Base-by-base conservation (phyloP, 2,113 vertebrate species). In the Serinus canaria region DNA sequence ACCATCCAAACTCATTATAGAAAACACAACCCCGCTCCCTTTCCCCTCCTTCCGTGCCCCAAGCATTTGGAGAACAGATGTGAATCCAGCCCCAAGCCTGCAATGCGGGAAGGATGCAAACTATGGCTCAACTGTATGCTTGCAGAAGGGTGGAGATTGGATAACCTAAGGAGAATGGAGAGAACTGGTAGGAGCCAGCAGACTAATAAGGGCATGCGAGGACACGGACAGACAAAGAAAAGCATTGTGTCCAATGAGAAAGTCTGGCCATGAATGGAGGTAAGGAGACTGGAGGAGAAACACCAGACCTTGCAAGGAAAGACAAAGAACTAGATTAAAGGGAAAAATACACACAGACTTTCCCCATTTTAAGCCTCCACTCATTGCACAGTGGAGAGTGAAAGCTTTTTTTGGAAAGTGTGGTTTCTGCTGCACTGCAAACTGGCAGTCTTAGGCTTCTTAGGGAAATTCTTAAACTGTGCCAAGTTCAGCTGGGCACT, bases 11-110 rank as follows among this genome's bases (percentile, higher is more conserved):
- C 5, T 60, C 66, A 68, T 50, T 52, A 72, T 2, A 68, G 82
- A 89, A 81, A 62, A 81, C 73, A 87, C 53, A 92, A 55, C 72
- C 33, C 23, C 0, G 2, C 52, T 67, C 43, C 20, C 70, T 47
- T 66, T 76, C n/a, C 41, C 58, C 69, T 7, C 2, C 23, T 74
- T 21, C 24, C 19, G 43, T 58, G 30, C 43, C 35, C 15, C 50
- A 49, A 92, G 37, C 90, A 94, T 95, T 75, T 94, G 90, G 86
- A 75, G 69, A 81, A 75, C 92, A 96, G 90, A 96, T 92, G 94
- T 91, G 88, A 84, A 73, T 78, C 60, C 64, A 83, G 68, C 83
- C 76, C 74, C 44, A 25, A 78, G 87, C 35, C 58, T 93, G 39
- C 43, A 55, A 11, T 46, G 27, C 7, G 35, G 59, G 50, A 90